Conservation (phyloP, 2,113 vertebrate species). For the Microcebus jonahi region DNA sequence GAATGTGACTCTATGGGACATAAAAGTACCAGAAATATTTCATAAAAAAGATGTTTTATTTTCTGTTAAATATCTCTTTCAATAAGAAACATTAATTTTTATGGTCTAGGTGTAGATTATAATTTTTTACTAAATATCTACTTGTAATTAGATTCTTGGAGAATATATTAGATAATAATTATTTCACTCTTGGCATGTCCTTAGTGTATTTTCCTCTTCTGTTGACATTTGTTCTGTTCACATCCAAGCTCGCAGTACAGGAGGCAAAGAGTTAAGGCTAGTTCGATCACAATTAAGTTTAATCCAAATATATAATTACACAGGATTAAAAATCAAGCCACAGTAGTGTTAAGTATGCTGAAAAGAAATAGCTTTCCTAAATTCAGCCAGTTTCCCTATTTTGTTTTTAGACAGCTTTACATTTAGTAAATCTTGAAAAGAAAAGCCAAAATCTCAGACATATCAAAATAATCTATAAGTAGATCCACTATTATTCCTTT, state of each 20-base stretch:
- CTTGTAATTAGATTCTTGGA: neutral
- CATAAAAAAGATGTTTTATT: neutral
- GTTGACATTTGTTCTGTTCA: neutral
- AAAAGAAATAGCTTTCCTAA: neutral
- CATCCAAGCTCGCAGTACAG: neutral
- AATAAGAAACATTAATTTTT: neutral
- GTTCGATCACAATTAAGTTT: neutral
- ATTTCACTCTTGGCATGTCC: neutral
- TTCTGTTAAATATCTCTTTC: neutral
- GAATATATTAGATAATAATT: neutral
- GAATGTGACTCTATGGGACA: neutral
- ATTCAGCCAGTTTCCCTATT: neutral
- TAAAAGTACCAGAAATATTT: neutral
- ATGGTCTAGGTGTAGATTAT: neutral
- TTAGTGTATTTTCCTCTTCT: neutral
- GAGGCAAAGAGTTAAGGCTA: neutral
- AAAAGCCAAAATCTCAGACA: neutral
- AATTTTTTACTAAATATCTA: neutral
- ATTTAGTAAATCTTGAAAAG: constrained; percentile 10
- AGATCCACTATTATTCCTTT: neutral
- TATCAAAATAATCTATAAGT: neutral
- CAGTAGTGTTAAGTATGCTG: neutral
- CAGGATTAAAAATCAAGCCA: neutral
- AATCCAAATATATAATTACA: neutral
- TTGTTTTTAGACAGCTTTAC: neutral